These are phyloP conservation scores for Mamestra configurata DNA, from an alignment of 1,140 invertebrate genomes.

Conservation along the genomic window DNA sequence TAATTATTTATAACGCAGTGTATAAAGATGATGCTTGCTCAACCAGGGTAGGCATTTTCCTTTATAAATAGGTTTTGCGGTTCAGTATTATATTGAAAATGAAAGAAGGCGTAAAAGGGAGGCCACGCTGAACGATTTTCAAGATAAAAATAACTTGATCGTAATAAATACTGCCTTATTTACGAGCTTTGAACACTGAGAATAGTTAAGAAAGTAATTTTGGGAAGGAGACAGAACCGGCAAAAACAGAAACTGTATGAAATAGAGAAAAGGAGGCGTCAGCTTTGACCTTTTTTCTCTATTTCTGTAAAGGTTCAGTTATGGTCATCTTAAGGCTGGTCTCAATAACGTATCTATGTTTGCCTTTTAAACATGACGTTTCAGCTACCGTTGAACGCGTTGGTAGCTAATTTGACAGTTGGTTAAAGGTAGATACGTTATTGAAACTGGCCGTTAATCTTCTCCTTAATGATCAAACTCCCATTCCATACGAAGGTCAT, in stretches of 20 bases:
- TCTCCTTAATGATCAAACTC: background rate
- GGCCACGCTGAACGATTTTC: background rate
- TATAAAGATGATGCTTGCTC: background rate
- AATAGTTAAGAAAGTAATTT: background rate
- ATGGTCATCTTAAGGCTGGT: background rate
- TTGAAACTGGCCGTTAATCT: too few species aligned
- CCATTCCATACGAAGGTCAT: background rate
- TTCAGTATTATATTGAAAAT: background rate
- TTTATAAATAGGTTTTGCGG: constrained; percentile 16
- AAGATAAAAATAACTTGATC: constrained; percentile 1
- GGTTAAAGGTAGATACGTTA: too few species aligned
- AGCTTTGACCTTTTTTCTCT: background rate
- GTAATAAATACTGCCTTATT: background rate
- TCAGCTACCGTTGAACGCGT: too few species aligned
- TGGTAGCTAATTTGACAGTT: too few species aligned
- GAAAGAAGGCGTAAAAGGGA: constrained; percentile 10
- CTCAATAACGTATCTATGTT: too few species aligned
- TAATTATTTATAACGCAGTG: background rate
- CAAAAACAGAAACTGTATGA: background rate
- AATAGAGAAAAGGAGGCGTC: background rate
- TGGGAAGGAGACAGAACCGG: background rate
- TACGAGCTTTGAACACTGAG: background rate
- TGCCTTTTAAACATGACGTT: too few species aligned
- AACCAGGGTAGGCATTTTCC: background rate
- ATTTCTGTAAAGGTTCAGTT: background rate